phyloP scores from a whole-genome alignment of 2,888 invertebrate species.

The Lottia scabra region DNA sequence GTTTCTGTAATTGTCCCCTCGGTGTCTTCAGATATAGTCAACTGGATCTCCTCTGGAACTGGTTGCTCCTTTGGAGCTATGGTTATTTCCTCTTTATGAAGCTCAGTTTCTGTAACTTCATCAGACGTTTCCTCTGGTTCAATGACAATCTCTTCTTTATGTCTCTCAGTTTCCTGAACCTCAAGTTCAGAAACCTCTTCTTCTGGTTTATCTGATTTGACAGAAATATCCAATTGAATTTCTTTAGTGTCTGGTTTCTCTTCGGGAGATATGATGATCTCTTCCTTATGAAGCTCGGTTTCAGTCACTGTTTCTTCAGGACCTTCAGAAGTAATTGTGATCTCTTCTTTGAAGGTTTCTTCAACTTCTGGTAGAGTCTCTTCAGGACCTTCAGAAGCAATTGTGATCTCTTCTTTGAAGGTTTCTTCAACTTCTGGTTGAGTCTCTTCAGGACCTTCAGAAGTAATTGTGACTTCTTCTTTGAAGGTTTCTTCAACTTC shows the following conservation, averaged over 20 bases:
- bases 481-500: too few relatives aligned
- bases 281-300: too few relatives aligned
- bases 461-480: too few relatives aligned
- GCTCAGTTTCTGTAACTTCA: conserved; percentile 12
- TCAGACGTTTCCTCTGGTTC: conserved; percentile 9
- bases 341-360: conserved; percentile 10
- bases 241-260: conserved; percentile 14
- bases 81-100: conserved; percentile 5
- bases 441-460: too few relatives aligned
- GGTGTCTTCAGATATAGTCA: too few relatives aligned
- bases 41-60: conserved; percentile 16
- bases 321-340: too few relatives aligned
- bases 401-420: conserved; percentile 12
- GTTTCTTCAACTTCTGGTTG: conserved; percentile 2
- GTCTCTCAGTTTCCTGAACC: conserved; percentile 16
- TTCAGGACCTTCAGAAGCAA: conserved; percentile 17
- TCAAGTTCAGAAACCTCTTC: conserved; percentile 17
- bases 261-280: conserved; percentile 16
- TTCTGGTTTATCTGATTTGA: background rate
- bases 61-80: conserved; percentile 12
- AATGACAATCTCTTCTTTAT: conserved; percentile 14
- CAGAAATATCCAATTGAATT: background rate
- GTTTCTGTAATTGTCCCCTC: conserved; percentile 7
- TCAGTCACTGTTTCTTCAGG: too few relatives aligned
- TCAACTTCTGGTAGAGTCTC: conserved; percentile 4